These are phyloP conservation scores for Crepidodera aurea DNA, from an alignment of 2,888 invertebrate species.

Conservation along the genomic window DNA sequence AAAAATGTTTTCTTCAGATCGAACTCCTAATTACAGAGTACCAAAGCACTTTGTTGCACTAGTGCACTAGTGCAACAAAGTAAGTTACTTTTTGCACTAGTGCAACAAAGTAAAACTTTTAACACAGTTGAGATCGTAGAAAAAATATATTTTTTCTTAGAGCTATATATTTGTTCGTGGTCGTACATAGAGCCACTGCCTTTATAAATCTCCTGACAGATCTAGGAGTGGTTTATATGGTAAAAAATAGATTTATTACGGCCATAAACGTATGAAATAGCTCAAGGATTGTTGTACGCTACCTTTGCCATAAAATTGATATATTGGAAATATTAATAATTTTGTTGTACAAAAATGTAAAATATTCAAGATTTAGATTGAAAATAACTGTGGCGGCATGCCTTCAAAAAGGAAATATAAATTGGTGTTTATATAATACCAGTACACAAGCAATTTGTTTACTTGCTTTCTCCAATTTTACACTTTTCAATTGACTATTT, in stretches of 20 bases:
- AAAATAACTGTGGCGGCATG: constrained; percentile 6
- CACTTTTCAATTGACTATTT: no score
- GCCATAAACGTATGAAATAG: constrained; percentile 40
- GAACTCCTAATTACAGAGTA: no score
- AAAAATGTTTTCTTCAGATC: no score
- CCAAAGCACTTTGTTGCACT: no score
- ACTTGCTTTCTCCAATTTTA: no score
- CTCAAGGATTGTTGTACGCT: constrained; percentile 38
- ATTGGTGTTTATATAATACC: neutral
- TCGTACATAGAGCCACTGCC: neutral
- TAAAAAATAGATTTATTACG: constrained; percentile 43
- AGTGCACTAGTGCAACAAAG: no score
- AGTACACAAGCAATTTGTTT: neutral
- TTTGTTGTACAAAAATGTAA: constrained; percentile 19
- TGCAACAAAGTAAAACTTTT: no score
- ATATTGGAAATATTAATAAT: constrained; percentile 32
- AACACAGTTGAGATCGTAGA: no score
- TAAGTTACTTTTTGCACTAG: no score
- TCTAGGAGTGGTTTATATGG: constrained; percentile 39
- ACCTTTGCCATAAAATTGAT: constrained; percentile 31
- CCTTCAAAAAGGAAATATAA: constrained; percentile 1
- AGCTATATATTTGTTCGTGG: neutral
- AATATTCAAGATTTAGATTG: constrained; percentile 25
- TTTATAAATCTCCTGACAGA: constrained; percentile 18
- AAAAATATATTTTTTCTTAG: no score